phyloP scores from a whole-genome alignment of 2,888 invertebrate genomes.

The Dorcus hopei region DNA sequence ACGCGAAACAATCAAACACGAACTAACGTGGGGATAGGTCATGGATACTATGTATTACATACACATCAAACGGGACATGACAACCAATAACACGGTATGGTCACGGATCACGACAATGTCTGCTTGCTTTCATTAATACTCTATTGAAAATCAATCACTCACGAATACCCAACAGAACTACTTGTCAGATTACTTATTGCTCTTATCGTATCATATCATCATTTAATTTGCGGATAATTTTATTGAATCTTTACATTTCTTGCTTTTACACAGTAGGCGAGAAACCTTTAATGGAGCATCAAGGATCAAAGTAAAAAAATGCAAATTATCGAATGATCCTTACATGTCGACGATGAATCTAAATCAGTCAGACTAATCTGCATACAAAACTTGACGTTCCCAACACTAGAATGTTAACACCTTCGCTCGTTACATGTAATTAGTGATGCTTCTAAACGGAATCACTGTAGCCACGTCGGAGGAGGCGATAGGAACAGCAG shows the following conservation, averaged over 20 bases:
- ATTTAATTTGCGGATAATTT: too few relatives aligned
- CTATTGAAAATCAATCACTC: conserved; percentile 13
- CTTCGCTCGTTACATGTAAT: conserved; percentile 11
- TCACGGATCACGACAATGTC: conserved; percentile 27
- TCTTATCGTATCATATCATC: too few relatives aligned
- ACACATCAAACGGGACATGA: conserved; percentile 26
- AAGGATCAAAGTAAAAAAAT: too few relatives aligned
- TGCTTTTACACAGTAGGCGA: too few relatives aligned
- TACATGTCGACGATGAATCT: too few relatives aligned
- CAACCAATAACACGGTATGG: conserved; percentile 26
- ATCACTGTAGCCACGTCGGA: conserved; percentile 13
- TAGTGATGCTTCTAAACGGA: conserved; percentile 17
- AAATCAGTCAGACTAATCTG: too few relatives aligned
- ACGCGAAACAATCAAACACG: conserved; percentile 32
- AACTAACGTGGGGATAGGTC: conserved; percentile 29
- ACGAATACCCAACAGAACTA: neutral
- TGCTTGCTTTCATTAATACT: conserved; percentile 1
- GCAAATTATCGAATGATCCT: too few relatives aligned
- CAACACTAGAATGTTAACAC: neutral
- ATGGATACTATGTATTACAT: conserved; percentile 29
- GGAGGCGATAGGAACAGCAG: conserved; percentile 12
- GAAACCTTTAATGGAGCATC: too few relatives aligned
- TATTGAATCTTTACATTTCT: too few relatives aligned
- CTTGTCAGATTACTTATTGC: too few relatives aligned
- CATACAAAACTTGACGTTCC: too few relatives aligned